Evolutionary conservation across 2,797 vertebrate species (phyloP).

Genomic region (Paratrypauchen microcephalus): DNA sequence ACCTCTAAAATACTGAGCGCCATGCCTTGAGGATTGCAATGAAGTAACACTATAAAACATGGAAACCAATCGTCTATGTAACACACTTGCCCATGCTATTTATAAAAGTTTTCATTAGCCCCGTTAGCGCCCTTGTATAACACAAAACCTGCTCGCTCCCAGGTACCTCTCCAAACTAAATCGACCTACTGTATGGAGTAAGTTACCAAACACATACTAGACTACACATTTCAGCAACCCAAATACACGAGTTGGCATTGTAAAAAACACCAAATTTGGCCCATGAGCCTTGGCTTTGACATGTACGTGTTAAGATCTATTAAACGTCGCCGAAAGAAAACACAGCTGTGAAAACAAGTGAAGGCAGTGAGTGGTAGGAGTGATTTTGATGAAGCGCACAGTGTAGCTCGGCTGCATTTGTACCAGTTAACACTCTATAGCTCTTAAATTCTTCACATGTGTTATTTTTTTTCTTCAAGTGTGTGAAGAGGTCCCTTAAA

Average conservation of each 20-base stretch:
- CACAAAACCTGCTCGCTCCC: conserved; percentile 5
- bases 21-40: not conserved
- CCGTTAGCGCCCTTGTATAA: not conserved
- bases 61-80: conserved; percentile 1
- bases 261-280: not conserved
- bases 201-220: not conserved
- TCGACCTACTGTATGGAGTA: not conserved
- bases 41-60: conserved; percentile 1
- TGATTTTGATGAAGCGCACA: conserved; percentile 21
- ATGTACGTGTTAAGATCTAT: conserved; percentile 19
- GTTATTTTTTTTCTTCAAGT: not conserved
- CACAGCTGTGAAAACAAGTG: conserved; percentile 32
- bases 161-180: not conserved
- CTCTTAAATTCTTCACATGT: not conserved
- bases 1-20: not conserved
- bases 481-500: conserved; percentile 6
- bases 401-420: conserved; percentile 10
- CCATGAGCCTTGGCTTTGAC: conserved; percentile 9
- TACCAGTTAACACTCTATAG: conserved; percentile 14
- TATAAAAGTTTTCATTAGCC: conserved; percentile 7
- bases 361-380: conserved; percentile 10
- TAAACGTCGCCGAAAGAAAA: conserved; percentile 26
- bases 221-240: not conserved
- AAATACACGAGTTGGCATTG: not conserved
- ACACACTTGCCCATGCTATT: not conserved